Evolutionary conservation across 1,140 invertebrate genomes (phyloP).

Genomic region (Colletes gigas): DNA sequence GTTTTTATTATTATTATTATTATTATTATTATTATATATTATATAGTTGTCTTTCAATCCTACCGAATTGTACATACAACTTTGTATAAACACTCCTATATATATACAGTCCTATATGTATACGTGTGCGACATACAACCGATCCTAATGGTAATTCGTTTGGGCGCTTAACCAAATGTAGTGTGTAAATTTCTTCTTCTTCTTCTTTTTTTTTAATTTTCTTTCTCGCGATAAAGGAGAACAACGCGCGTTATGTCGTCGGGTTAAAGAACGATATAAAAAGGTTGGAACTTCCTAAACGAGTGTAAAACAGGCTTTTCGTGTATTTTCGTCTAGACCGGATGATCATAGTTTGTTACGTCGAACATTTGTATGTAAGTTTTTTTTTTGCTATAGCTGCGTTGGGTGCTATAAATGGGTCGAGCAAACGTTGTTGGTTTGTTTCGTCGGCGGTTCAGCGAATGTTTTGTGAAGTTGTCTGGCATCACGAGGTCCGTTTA

Average conservation of each 20-base stretch:
- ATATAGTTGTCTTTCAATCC: constrained; percentile 51
- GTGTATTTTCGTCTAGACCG: constrained; percentile 48
- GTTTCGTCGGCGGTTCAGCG: not conserved
- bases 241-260: constrained; percentile 5
- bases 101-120: constrained; percentile 4
- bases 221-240: constrained; percentile 39
- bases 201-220: constrained; percentile 35
- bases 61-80: constrained; percentile 60
- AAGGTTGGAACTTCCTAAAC: constrained; percentile 38
- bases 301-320: constrained; percentile 38
- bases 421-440: constrained; percentile 53
- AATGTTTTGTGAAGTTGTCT: not conserved
- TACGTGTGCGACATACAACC: constrained; percentile 37
- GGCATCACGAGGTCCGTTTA: no score
- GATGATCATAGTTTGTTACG: constrained; percentile 46
- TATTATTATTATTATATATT: constrained; percentile 16
- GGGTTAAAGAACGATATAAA: constrained; percentile 10
- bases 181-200: constrained; percentile 34
- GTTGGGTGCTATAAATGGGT: constrained; percentile 64
- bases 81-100: constrained; percentile 45
- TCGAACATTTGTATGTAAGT: constrained; percentile 58
- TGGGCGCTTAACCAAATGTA: constrained; percentile 66
- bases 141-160: constrained; percentile 52
- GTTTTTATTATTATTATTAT: constrained; percentile 51
- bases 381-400: constrained; percentile 41